Conservation (phyloP, 1,140 invertebrate genomes). For the Drosophila kepulauana region DNA sequence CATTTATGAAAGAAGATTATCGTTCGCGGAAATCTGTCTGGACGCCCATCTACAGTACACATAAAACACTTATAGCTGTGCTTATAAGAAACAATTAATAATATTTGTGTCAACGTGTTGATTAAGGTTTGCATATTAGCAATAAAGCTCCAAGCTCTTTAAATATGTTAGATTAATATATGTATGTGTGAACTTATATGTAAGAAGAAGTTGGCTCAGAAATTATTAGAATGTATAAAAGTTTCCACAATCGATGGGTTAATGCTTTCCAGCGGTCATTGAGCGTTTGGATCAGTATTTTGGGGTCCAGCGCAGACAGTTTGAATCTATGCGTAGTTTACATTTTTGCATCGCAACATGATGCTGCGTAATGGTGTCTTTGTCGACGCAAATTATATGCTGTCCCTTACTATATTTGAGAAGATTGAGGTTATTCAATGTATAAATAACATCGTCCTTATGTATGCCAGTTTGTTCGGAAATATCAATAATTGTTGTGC, state of each 20-base stretch:
- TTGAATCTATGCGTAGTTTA: conserved; percentile 91
- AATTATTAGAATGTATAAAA: too few species aligned
- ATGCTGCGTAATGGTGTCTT: conserved; percentile 96
- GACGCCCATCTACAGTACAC: neutral
- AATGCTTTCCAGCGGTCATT: neutral
- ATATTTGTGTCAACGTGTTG: neutral
- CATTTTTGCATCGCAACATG: conserved; percentile 96
- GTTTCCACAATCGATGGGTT: neutral
- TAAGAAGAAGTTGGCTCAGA: too few species aligned
- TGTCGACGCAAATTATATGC: conserved; percentile 97
- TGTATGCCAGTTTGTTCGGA: conserved; percentile 97
- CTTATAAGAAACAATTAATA: conserved; percentile 1
- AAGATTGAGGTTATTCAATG: conserved; percentile 98
- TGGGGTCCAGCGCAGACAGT: conserved; percentile 24
- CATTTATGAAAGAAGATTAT: conserved; percentile 1
- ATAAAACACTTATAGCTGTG: neutral
- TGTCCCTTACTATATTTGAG: conserved; percentile 99
- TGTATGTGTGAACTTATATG: too few species aligned
- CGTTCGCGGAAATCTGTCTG: conserved; percentile 12
- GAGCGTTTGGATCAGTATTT: conserved; percentile 15
- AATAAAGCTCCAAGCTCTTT: neutral
- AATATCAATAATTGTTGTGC: conserved; percentile 96
- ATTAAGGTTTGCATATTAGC: neutral
- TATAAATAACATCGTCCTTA: conserved; percentile 97
- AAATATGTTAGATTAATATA: too few species aligned